Conservation (phyloP, 2,888 invertebrate genomes). For the Apeira syringaria region DNA sequence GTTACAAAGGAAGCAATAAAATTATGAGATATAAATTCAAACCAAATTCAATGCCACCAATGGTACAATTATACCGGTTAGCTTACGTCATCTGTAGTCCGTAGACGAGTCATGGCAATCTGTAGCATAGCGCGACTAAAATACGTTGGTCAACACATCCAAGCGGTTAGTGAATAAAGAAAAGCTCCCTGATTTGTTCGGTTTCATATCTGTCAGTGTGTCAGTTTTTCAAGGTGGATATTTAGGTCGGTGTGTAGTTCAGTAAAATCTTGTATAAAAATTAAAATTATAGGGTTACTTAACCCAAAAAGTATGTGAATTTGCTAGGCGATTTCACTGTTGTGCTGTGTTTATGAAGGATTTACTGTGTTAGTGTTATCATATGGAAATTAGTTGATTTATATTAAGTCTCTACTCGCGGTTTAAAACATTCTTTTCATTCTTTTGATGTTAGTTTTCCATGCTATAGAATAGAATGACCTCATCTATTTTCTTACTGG, state of each 20-base stretch:
- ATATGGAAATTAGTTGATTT: slow-evolving; percentile 1
- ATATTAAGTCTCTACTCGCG: neutral
- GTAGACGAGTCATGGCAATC: slow-evolving; percentile 50
- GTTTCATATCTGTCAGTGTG: slow-evolving; percentile 46
- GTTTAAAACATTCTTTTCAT: slow-evolving; percentile 12
- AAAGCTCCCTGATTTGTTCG: slow-evolving; percentile 28
- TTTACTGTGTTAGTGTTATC: neutral
- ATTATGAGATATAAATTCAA: neutral
- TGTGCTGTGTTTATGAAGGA: slow-evolving; percentile 44
- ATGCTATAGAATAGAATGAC: slow-evolving; percentile 44
- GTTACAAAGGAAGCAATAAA: slow-evolving; percentile 11
- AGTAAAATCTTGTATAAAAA: slow-evolving; percentile 30
- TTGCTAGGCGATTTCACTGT: slow-evolving; percentile 20
- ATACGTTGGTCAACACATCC: slow-evolving; percentile 34
- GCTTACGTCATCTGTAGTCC: slow-evolving; percentile 17
- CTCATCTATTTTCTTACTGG: slow-evolving; percentile 47
- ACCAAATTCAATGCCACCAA: slow-evolving; percentile 13
- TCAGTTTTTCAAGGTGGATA: slow-evolving; percentile 50
- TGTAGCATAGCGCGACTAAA: slow-evolving; percentile 42
- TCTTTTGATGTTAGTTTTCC: slow-evolving; percentile 10
- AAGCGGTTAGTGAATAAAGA: neutral
- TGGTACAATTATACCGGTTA: slow-evolving; percentile 12
- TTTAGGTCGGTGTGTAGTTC: slow-evolving; percentile 48
- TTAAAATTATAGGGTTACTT: no score
- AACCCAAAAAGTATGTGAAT: neutral